Conservation (phyloP, 2,797 vertebrate species). For the Miichthys miiuy region DNA sequence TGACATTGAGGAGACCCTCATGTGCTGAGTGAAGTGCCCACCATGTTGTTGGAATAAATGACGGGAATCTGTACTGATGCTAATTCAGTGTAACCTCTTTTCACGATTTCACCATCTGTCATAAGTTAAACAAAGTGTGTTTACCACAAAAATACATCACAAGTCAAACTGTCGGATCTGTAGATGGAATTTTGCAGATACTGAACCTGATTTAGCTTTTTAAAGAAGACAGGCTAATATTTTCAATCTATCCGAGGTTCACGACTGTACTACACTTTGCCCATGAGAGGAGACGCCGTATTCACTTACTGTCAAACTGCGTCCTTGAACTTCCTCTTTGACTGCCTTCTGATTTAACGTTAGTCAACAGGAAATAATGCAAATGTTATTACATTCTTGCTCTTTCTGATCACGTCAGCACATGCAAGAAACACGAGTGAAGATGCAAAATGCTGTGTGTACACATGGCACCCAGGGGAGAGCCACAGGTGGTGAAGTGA, state of each 20-base stretch:
- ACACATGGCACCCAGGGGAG: background rate
- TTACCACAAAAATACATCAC: constrained; percentile 8
- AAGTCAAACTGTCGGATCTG: constrained; percentile 29
- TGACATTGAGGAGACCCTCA: constrained; percentile 39
- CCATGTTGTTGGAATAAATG: constrained; percentile 36
- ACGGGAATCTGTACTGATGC: constrained; percentile 26
- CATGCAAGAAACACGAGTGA: background rate
- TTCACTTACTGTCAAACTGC: constrained; percentile 7
- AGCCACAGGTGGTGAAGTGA: constrained; percentile 20
- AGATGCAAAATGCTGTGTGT: background rate
- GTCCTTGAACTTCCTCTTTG: constrained; percentile 18
- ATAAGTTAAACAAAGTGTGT: constrained; percentile 1
- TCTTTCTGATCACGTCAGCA: background rate
- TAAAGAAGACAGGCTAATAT: constrained; percentile 10
- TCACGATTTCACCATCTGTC: constrained; percentile 14
- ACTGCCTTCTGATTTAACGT: constrained; percentile 19
- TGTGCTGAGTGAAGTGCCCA: constrained; percentile 29
- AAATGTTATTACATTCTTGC: background rate
- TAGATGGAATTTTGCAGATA: constrained; percentile 2
- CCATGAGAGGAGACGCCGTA: constrained; percentile 3
- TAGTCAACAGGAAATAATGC: constrained; percentile 6
- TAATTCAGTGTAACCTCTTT: constrained; percentile 18
- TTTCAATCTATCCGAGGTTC: constrained; percentile 12
- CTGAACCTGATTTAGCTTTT: constrained; percentile 8
- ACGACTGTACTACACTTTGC: constrained; percentile 1